Conservation (phyloP, 1,140 invertebrate genomes). For the Agrilus planipennis region DNA sequence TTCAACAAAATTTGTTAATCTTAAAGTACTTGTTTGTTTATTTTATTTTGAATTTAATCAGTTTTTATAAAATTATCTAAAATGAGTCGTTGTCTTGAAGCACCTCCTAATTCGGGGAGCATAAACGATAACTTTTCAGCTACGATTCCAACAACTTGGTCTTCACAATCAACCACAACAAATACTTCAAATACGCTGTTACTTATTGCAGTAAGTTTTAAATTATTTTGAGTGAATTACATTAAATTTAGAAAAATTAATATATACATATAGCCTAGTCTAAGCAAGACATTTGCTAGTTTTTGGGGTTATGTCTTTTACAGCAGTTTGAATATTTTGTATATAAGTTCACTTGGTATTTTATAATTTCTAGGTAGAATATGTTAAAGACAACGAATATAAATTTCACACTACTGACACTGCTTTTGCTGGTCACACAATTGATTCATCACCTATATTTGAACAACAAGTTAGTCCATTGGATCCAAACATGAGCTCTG, state of each 20-base stretch:
- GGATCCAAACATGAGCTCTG: conserved; percentile 47
- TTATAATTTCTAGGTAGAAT: conserved; percentile 37
- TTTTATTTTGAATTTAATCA: no score
- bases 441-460: conserved; percentile 35
- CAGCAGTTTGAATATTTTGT: no score
- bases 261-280: no score
- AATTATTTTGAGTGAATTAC: conserved; percentile 3
- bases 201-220: conserved; percentile 26
- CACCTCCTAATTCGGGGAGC: no score
- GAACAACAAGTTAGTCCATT: conserved; percentile 43
- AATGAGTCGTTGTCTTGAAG: no score
- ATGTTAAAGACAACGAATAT: conserved; percentile 38
- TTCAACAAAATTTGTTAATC: no score
- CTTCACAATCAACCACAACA: not conserved
- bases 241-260: not conserved
- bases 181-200: conserved; percentile 14
- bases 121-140: no score
- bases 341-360: no score
- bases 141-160: not conserved
- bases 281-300: not conserved
- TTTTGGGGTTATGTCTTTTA: not conserved
- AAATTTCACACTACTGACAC: conserved; percentile 33
- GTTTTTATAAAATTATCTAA: no score
- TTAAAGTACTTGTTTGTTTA: no score
- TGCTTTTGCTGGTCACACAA: conserved; percentile 19